A percentile compares a stretch with the other conserved stretches of the same genome.
Conservation (phyloP, 2,888 invertebrate genomes). For the Eupithecia pulchellata region DNA sequence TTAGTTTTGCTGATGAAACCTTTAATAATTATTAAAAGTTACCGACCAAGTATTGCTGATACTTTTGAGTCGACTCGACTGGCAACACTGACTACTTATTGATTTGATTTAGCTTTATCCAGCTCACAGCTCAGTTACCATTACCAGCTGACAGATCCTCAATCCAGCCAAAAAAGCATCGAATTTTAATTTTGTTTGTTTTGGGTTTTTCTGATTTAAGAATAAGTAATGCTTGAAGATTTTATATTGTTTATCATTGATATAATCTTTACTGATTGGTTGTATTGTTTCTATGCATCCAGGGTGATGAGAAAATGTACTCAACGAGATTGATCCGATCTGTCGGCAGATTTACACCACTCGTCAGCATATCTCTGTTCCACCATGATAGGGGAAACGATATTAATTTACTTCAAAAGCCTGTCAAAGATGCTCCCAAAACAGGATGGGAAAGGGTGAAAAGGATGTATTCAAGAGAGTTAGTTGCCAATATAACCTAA, state of each 20-base stretch:
- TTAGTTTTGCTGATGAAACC: too few species aligned
- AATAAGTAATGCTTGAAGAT: too few species aligned
- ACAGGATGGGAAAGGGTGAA: slow-evolving; percentile 82
- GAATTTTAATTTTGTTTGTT: too few species aligned
- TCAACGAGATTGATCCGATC: slow-evolving; percentile 59
- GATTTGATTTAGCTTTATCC: too few species aligned
- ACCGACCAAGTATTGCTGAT: too few species aligned
- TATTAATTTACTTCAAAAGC: slow-evolving; percentile 50
- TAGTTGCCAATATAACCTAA: slow-evolving; percentile 51
- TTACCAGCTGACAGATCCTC: too few species aligned
- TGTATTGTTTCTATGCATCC: background rate
- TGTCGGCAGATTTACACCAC: slow-evolving; percentile 63
- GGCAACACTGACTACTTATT: too few species aligned
- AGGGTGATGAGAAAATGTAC: slow-evolving; percentile 20
- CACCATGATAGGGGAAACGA: slow-evolving; percentile 55
- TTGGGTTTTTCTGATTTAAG: too few species aligned
- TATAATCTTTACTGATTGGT: background rate
- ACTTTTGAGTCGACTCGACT: too few species aligned
- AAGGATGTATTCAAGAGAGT: slow-evolving; percentile 78
- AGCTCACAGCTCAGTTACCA: too few species aligned
- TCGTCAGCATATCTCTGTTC: slow-evolving; percentile 62
- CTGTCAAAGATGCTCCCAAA: slow-evolving; percentile 45
- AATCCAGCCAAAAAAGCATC: too few species aligned
- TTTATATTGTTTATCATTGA: background rate
- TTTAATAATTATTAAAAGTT: too few species aligned